Base-by-base conservation (phyloP, 1,140 invertebrate genomes). In the Orchesella cincta region DNA sequence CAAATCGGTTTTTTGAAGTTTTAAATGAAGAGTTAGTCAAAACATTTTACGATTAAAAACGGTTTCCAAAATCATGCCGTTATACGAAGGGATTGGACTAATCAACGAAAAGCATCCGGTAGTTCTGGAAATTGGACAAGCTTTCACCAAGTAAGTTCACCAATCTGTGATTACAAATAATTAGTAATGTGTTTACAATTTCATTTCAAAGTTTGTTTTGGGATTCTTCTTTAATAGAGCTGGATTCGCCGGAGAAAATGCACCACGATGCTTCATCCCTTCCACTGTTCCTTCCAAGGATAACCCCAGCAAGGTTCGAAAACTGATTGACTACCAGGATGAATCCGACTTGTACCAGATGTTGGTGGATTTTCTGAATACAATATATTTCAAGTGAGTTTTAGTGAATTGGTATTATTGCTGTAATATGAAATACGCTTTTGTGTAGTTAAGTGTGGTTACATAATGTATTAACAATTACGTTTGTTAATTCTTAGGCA, bases 61-160 rank as follows among this genome's bases (percentile, higher is more conserved):
- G n/a, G n/a, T n/a, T 46, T 46, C 39, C 39, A 46, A 46, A 46
- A 46, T 12, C 39, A 87, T 89, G 88, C 87, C 88, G 20, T 77
- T 92, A 5, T 96, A 94, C 83, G 94, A 96, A 86, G 90, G 90
- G 34, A 89, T 92, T 75, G 89, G 90, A 31, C 88, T 92, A 76
- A 91, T 92, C 79, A 91, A 91, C 81, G 94, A 97, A 78, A 96
- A 96, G 85, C 91, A 93, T 85, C 90, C 93, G 20, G 91, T 98
- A 0, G 92, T 98, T 1, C 85, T 98, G 76, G 96, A 98, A 85
- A 92, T 98, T 78, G 96, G 97, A 51, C 88, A 89, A 52, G 93
- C 93, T 35, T 98, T 96, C 83, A 98, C 96, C 1, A 98, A 98
- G 94, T 97, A 88, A 88, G 86, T 86, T 23, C 5, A 62, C 16